A percentile compares a stretch with the other conserved stretches of the same genome.
Evolutionary conservation across 2,113 vertebrate species (phyloP).

Genomic region (Scomber japonicus): DNA sequence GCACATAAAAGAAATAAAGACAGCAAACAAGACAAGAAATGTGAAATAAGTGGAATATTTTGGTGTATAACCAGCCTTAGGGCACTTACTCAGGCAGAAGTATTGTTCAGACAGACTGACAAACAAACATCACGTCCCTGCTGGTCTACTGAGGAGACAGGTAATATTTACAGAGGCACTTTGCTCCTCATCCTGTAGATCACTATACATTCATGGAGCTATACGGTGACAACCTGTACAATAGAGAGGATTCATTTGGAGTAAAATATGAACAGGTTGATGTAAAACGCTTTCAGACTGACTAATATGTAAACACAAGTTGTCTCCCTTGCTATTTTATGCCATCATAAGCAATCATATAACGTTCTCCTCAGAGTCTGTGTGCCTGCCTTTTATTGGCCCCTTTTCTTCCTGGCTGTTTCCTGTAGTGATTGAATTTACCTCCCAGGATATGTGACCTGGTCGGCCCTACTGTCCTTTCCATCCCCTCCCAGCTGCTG

Average conservation of each 20-base stretch:
- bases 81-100: slow-evolving; percentile 1
- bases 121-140: slow-evolving; percentile 27
- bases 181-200: slow-evolving; percentile 14
- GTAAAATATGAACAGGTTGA: slow-evolving; percentile 17
- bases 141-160: slow-evolving; percentile 3
- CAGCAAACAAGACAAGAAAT: background rate
- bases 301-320: slow-evolving; percentile 32
- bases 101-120: background rate
- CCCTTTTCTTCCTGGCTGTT: slow-evolving; percentile 55
- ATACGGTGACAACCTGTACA: slow-evolving; percentile 3
- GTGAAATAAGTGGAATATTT: background rate
- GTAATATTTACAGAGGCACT: slow-evolving; percentile 20
- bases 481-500: background rate
- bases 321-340: slow-evolving; percentile 16
- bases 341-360: slow-evolving; percentile 51
- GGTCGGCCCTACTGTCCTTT: slow-evolving; percentile 35
- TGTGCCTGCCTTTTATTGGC: slow-evolving; percentile 59
- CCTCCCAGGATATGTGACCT: slow-evolving; percentile 68
- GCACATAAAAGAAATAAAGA: slow-evolving; percentile 1
- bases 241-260: background rate
- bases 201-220: slow-evolving; percentile 11
- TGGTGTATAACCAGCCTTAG: slow-evolving; percentile 4
- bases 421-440: slow-evolving; percentile 80
- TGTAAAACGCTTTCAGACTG: slow-evolving; percentile 27
- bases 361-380: slow-evolving; percentile 46